phyloP scores from a whole-genome alignment of 1,140 invertebrate genomes.

The Scaptomyza pallida region DNA sequence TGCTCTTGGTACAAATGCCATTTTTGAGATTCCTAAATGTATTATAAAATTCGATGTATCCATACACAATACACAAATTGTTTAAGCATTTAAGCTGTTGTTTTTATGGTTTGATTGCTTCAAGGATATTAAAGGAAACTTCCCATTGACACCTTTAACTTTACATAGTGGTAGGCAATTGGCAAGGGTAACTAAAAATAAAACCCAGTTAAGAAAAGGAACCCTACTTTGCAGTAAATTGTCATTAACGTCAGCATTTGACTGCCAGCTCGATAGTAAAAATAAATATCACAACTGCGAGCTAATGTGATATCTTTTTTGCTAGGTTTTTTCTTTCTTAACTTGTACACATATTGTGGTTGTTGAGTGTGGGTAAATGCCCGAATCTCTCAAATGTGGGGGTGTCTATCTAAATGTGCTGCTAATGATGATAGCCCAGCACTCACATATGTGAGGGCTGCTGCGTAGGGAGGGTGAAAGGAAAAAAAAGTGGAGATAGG shows the following conservation, averaged over 20 bases:
- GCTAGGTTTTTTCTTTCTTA: constrained; percentile 10
- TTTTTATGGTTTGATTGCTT: no score
- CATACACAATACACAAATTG: no score
- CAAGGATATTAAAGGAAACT: no score
- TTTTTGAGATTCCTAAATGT: no score
- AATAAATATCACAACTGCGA: constrained; percentile 22
- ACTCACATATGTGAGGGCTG: constrained; percentile 1
- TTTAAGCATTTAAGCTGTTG: no score
- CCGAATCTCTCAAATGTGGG: constrained; percentile 26
- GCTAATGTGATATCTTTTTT: constrained; percentile 22
- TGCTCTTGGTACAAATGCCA: no score
- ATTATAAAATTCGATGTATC: no score
- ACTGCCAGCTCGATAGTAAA: constrained; percentile 21
- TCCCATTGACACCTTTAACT: no score
- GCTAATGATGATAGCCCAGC: constrained; percentile 59
- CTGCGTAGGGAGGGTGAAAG: not conserved
- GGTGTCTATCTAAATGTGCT: constrained; percentile 57
- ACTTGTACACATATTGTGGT: not conserved
- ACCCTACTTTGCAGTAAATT: constrained; percentile 23
- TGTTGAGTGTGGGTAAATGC: constrained; percentile 9
- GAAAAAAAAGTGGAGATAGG: not conserved
- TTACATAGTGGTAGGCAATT: not conserved
- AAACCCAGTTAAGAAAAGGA: not conserved
- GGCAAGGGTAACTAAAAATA: not conserved
- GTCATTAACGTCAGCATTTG: constrained; percentile 26